These are phyloP conservation scores for Steinernema scapterisci DNA, from an alignment of 2,888 invertebrate genomes.

Conservation along the genomic window DNA sequence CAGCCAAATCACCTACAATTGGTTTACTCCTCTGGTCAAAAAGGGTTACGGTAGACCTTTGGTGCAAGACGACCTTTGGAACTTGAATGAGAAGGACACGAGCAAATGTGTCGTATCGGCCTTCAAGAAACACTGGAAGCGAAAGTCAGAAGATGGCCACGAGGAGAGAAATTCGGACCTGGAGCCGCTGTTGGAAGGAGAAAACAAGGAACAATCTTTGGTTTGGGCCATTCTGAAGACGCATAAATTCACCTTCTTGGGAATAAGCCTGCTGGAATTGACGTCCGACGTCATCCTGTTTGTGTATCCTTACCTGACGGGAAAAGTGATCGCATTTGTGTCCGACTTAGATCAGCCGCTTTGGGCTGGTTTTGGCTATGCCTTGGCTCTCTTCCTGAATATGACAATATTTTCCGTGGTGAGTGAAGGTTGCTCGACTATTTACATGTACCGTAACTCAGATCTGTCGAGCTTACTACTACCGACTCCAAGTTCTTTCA, in stretches of 20 bases:
- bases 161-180: not conserved
- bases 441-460: not conserved
- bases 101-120: not conserved
- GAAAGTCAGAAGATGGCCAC: not conserved
- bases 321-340: conserved; percentile 59
- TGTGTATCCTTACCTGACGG: conserved; percentile 57
- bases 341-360: conserved; percentile 55
- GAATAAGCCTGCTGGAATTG: not conserved
- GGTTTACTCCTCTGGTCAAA: not conserved
- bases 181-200: not conserved
- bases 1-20: not conserved
- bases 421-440: not conserved
- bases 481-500: no score
- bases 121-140: not conserved
- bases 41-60: not conserved
- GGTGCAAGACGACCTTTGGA: not conserved
- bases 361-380: conserved; percentile 77
- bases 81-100: not conserved
- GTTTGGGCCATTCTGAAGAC: not conserved
- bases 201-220: not conserved
- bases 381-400: conserved; percentile 75
- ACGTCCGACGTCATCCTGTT: not conserved
- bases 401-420: not conserved
- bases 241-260: not conserved
- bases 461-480: no score